Evolutionary conservation across 2,888 invertebrate species (phyloP), one percentile per base, ranked within the genome.

Genomic region (Lycophotia porphyrea): DNA sequence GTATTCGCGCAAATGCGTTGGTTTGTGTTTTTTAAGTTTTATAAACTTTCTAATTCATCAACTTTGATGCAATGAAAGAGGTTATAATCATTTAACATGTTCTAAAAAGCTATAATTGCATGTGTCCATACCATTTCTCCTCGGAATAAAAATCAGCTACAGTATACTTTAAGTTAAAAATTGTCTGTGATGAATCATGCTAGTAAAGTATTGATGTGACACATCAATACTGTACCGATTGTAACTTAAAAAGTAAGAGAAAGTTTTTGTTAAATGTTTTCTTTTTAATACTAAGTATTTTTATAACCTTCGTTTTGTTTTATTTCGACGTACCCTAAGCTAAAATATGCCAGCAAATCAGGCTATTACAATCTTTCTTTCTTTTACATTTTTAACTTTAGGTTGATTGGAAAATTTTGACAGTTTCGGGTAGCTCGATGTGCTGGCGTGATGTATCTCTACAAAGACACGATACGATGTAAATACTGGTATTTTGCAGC

Each of bases 251-350:
- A 87, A 87, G 83, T 88, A 87, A 89, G 88, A 87, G 84, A 87
- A 89, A 86, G 82, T 69, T 87, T 90, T 89, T 89, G 88, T 89
- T 90, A 86, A 80, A 84, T 80, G 81, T 87, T 86, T 88, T 88
- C 88, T 90, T 87, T 87, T 88, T 85, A 87, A 84, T 80, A 81
- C 80, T 88, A 87, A 89, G 87, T 90, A 90, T 90, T 91, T 91
- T 89, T 84, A 84, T 87, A 81, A 83, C 69, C 77, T 74, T 76
- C 73, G 31, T 68, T n/a, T 64, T 79, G 81, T 83, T 80, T 84
- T 65, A 81, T 82, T 84, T 31, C 47, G 11, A 21, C 31, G 0
- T 21, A 34, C 21, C 58, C 21, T 34, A 21, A 58, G 21, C 21
- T 34, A 21, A 34, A 60, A 60, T 60, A 60, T n/a, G n/a, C n/a